Evolutionary conservation across 2,888 invertebrate species (phyloP), one percentile per base, ranked within the genome.

Genomic region (Drosophila anomelani): DNA sequence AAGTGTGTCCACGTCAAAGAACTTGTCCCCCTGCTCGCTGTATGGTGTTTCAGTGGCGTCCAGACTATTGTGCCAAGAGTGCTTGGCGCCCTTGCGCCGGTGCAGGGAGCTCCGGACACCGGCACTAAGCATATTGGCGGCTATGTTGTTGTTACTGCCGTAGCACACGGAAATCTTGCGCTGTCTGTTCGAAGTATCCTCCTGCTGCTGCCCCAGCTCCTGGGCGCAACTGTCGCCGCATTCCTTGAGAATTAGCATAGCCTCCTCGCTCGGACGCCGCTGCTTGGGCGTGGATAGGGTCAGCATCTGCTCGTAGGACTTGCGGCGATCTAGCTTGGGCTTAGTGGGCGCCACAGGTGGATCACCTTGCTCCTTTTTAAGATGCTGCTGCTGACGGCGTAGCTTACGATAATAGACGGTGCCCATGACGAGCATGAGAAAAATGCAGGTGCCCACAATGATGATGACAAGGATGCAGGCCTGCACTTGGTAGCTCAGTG

Each of bases 201-300:
- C 66, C 12, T 34, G 38, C 5, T 32, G 38, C 9, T 51, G 39
- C 1, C 17, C 49, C 13, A 20, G 54, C 2, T 23, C 51, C 9
- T 36, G 56, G 23, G 9, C 41, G 20, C 15, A 26, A 17, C 44
- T 57, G 10, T 92, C 92, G 5, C 93, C 92, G 10, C 92, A 92
- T 0, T 93, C 93, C 60, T 94, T 94, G 23, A 94, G 93, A 61
- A 94, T 94, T 78, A 94, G 93, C 88, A 95, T 92, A 0, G 95
- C 95, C 86, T 95, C 95, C 83, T 96, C 96, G 87, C 96, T 97
- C 0, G 96, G 96, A 55, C 97, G 93, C 34, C 95, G 94, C 41
- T 79, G 75, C 36, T 85, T 91, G 6, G 59, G 75, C 20, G 83
- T 76, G 29, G 82, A 76, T 36, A 78, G 85, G 20, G 85, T 94